These are phyloP conservation scores for Cyanocitta stelleri DNA, from an alignment of 2,113 vertebrate genomes.

Conservation along the genomic window DNA sequence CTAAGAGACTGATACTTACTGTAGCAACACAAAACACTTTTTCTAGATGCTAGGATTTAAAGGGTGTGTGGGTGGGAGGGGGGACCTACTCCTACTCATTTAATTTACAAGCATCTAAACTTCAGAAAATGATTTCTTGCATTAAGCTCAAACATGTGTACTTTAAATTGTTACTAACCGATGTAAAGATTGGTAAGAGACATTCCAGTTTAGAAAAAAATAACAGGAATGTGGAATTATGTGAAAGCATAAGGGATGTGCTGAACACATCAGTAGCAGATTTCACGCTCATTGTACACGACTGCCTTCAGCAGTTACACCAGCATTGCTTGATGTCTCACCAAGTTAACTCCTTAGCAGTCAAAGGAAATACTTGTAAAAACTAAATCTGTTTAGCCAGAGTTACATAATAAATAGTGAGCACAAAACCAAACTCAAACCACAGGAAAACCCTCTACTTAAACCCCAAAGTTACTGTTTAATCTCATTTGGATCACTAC, in stretches of 20 bases:
- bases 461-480: neutral
- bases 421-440: neutral
- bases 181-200: conserved; percentile 23
- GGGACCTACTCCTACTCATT: conserved; percentile 7
- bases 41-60: conserved; percentile 64
- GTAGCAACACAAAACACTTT: conserved; percentile 47
- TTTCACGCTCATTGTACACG: neutral
- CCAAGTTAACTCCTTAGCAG: neutral
- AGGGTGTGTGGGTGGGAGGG: conserved; percentile 21
- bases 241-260: neutral
- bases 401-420: neutral
- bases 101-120: conserved; percentile 53
- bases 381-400: neutral
- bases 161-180: conserved; percentile 46
- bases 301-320: neutral
- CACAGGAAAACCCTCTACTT: neutral
- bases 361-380: neutral
- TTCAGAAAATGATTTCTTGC: conserved; percentile 34
- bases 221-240: neutral
- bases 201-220: neutral
- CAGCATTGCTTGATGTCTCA: neutral
- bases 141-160: conserved; percentile 41
- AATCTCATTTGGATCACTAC: neutral
- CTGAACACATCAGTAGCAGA: neutral
- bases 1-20: conserved; percentile 74